Base-by-base conservation (phyloP, 2,888 invertebrate genomes). In the Julus scanicus region DNA sequence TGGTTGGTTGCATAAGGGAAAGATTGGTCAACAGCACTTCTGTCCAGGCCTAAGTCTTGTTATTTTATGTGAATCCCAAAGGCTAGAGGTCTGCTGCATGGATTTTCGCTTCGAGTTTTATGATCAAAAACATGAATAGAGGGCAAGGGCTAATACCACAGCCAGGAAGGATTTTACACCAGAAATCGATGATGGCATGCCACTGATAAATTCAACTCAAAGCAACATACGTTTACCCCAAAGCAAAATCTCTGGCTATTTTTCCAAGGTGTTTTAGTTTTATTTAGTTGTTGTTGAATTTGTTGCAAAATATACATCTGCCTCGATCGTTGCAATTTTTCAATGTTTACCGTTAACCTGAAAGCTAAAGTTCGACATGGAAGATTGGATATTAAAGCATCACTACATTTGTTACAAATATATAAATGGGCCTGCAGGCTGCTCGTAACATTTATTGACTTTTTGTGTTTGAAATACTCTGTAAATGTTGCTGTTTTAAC, bases 131-230 rank as follows among this genome's bases (percentile, higher is more conserved):
- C 63, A 71, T 71, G 63, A 71, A 71, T 20, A 71, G 63, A 1
- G 63, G 63, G 63, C 63, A 71, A 71, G 63, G 63, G 63, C 63
- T 84, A 44, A 39, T 39, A 84, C 44, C 40, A 13, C n/a, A 84
- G 84, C 39, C 17, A 20, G 20, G 83, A 83, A 83, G n/a, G 83
- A 83, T 11, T 13, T 0, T 40, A 17, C 20, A 40, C 44, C 44
- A 39, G 44, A 84, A 84, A 84, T 84, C 84, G 84, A 84, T 84
- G 84, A 84, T n/a, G 11, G 17, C 84, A 84, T 20, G 63, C 63
- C 63, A 44, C 40, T 84, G 84, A 8, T 40, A 84, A 84, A 39
- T 84, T 84, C 17, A 39, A 84, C n/a, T 44, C 84, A 84, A 44
- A 39, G 84, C 29, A 84, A 17, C 84, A 29, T 84, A n/a, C n/a